Evolutionary conservation across 2,888 invertebrate species (phyloP).

Genomic region (Thymelicus sylvestris): DNA sequence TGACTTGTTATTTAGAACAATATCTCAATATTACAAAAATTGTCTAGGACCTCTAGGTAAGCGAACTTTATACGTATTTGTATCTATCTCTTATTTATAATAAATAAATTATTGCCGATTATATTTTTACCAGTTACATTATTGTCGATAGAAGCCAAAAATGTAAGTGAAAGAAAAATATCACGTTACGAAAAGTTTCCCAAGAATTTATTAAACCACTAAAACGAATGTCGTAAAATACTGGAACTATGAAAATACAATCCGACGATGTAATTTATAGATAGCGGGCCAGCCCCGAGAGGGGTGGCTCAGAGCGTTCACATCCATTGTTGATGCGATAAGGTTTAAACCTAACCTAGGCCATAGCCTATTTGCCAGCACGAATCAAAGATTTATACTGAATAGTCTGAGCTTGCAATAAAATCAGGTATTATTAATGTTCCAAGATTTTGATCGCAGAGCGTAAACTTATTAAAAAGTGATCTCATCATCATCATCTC

Average conservation of each 20-base stretch:
- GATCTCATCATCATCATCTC: too few relatives aligned
- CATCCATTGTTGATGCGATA: background rate
- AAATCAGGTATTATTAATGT: background rate
- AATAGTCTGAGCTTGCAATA: background rate
- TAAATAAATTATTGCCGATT: too few relatives aligned
- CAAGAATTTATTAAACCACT: too few relatives aligned
- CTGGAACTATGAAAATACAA: background rate
- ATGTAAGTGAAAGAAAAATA: too few relatives aligned
- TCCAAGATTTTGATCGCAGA: background rate
- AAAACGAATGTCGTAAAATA: constrained; percentile 3
- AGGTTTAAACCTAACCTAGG: background rate
- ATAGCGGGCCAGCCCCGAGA: background rate
- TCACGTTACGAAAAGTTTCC: too few relatives aligned
- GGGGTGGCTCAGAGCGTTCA: background rate
- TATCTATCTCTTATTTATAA: too few relatives aligned
- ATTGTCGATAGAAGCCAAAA: too few relatives aligned
- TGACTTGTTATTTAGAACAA: background rate
- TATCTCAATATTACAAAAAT: background rate
- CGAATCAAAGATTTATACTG: background rate
- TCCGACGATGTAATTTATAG: background rate
- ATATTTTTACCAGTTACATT: too few relatives aligned
- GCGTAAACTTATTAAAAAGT: too few relatives aligned
- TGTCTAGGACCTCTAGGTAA: too few relatives aligned
- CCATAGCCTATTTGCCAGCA: background rate
- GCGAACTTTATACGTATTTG: too few relatives aligned